Evolutionary conservation across 2,797 vertebrate genomes (phyloP).

Genomic region (Centroberyx gerrardi): DNA sequence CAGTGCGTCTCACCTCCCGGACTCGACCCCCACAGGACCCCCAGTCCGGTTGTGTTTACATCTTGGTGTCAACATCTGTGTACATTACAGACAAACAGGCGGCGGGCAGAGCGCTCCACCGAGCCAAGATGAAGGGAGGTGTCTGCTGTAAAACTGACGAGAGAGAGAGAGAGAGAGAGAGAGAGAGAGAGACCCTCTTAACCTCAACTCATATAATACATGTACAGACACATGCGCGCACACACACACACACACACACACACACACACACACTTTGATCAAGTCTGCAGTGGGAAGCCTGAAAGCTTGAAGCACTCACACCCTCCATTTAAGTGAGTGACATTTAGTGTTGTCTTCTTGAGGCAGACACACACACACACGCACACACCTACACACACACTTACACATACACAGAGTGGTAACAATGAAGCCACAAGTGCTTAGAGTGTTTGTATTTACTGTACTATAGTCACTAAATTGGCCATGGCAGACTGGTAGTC

Average conservation of each 20-base stretch:
- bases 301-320: constrained; percentile 44
- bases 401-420: constrained; percentile 16
- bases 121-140: constrained; percentile 43
- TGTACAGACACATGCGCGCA: constrained; percentile 8
- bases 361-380: constrained; percentile 16
- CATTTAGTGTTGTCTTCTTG: constrained; percentile 35
- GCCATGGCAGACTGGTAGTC: constrained; percentile 26
- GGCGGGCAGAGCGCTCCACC: constrained; percentile 3
- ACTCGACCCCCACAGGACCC: neutral
- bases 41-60: constrained; percentile 45
- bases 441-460: constrained; percentile 45
- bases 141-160: constrained; percentile 56
- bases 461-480: constrained; percentile 31
- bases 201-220: constrained; percentile 43
- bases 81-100: constrained; percentile 63
- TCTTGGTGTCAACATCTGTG: constrained; percentile 63
- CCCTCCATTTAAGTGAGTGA: constrained; percentile 42
- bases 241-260: constrained; percentile 7
- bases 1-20: constrained; percentile 4
- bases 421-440: constrained; percentile 52
- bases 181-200: constrained; percentile 65
- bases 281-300: constrained; percentile 10
- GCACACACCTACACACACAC: constrained; percentile 13
- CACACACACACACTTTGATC: constrained; percentile 5
- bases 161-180: constrained; percentile 31